Conservation (phyloP, 1,140 invertebrate genomes). For the Pseudachorutes palmiensis region DNA sequence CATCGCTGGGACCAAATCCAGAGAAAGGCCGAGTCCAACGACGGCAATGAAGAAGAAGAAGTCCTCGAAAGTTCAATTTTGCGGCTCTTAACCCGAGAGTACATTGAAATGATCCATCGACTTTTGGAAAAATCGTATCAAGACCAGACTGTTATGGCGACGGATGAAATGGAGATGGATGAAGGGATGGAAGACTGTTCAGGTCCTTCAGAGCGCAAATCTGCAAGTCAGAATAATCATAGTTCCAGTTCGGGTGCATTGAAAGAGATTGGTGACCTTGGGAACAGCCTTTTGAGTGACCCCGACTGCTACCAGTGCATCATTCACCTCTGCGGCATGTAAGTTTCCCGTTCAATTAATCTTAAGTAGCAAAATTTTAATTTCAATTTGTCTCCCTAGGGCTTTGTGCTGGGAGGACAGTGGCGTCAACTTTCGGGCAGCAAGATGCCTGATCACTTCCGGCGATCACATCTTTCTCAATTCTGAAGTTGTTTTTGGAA, state of each 20-base stretch:
- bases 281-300: background rate
- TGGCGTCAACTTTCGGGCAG: constrained; percentile 1
- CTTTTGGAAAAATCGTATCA: constrained; percentile 3
- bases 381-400: background rate
- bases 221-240: background rate
- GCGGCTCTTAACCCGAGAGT: constrained; percentile 17
- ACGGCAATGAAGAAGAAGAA: constrained; percentile 18
- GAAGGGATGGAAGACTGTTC: background rate
- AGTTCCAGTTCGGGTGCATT: too few relatives aligned
- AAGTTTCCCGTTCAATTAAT: background rate
- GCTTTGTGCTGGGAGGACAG: constrained; percentile 24
- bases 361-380: constrained; percentile 4
- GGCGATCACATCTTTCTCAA: background rate
- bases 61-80: constrained; percentile 19
- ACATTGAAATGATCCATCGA: constrained; percentile 13
- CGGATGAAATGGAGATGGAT: background rate
- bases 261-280: constrained; percentile 3
- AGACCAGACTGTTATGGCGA: background rate
- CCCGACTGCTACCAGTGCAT: background rate
- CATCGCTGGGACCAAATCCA: constrained; percentile 15
- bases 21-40: background rate
- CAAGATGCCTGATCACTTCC: constrained; percentile 8
- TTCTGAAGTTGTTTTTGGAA: background rate
- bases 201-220: background rate
- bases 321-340: background rate